Base-by-base conservation (phyloP, 1,140 invertebrate genomes). In the Listronotus bonariensis region DNA sequence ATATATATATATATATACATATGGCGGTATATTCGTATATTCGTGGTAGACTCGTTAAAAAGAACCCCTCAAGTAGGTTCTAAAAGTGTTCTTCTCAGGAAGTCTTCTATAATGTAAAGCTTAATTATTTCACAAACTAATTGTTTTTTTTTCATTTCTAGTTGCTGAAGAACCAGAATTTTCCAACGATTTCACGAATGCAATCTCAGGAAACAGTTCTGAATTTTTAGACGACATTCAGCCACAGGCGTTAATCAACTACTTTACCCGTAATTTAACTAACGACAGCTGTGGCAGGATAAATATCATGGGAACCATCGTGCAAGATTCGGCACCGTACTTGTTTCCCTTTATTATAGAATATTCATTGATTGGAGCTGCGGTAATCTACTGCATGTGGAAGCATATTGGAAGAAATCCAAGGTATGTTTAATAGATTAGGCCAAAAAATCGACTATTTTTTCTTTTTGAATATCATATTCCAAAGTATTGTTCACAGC, bases 301-400 rank as follows among this genome's bases (percentile, higher is more conserved):
- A 48, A 92, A 94, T 74, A 94, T 95, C 68, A 96, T 97, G 93
- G 94, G 93, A 34, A 93, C 88, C 12, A 95, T 96, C 64, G 92
- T 95, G 0, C 87, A 92, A 68, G 92, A 95, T 74, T 91, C 93
- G 3, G 92, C 92, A 6, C 94, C 95, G 0, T 97, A 95, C 78
- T 82, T 98, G 17, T 98, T 93, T 80, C 96, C 95, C 0, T 96
- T 96, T 78, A 97, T 97, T 69, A 95, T 98, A 73, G 95, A 98
- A 78, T 98, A 98, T 79, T 96, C 94, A 63, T 81, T 99, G 45
- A 97, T 99, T 76, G 95, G 94, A 15, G 96, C 96, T 18, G 95
- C 96, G 51, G 93, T 99, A 18, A 90, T 98, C 72, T 98, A 97
- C 78, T 93, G 98, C 43, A 97, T 98, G 89, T 98, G 95, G 95